Base-by-base conservation (phyloP, 2,888 invertebrate genomes). In the Harpalus rubripes region DNA sequence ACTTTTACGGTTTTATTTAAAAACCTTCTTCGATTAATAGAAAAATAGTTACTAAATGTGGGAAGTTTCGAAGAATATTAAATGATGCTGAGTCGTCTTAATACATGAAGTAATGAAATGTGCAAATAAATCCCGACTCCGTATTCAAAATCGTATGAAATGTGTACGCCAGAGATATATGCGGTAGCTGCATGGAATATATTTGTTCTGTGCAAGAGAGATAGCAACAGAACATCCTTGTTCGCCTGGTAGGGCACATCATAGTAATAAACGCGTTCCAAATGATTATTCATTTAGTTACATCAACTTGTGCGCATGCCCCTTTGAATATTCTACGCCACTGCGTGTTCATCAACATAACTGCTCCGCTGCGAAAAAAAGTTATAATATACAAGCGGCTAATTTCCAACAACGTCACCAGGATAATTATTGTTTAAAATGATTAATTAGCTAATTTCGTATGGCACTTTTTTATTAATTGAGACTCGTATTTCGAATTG, bases 341-440 rank as follows among this genome's bases (percentile, higher is more conserved):
- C 78, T 78, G 78, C 78, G 78, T 74, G 72, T 78, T 78, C 78
- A 78, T 78, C 78, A 78, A 78, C 74, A 26, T 52, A 74, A 74
- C 74, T 74, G 74, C 74, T 56, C 18, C 15, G 58, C 78, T 26
- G 58, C 78, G 78, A 78, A 78, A 78, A 32, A 78, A 78, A 58
- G 41, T 74, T 74, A 74, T 15, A 74, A 74, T 41, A 74, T 68
- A 68, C 39, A 68, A 41, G 68, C 68, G 68, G 39, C 68, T 39
- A 68, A 68, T 68, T 68, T 68, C 68, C 26, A 63, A 41, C 72
- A 41, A 16, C 74, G 74, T 74, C 74, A 74, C 52, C 8, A 56
- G 58, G 78, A 78, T 78, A 78, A 78, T 78, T 78, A 78, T 78
- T 58, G 78, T 78, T 78, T 26, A 58, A 78, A 58, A 78, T 78